Conservation (phyloP, 1,140 invertebrate genomes). For the Belonocnema kinseyi region DNA sequence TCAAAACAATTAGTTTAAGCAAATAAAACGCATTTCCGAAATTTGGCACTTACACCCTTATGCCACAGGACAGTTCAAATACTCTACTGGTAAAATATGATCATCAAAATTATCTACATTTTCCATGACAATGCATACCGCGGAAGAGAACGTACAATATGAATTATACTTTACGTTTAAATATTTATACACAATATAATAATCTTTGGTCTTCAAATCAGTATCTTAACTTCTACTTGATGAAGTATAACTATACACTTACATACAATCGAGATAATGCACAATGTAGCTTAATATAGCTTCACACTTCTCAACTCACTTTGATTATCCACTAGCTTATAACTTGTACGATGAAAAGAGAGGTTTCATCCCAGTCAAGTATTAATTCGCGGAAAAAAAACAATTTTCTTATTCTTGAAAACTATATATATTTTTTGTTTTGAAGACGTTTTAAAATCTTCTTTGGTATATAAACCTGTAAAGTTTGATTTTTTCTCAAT, state of each 20-base stretch:
- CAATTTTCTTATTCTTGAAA: no score
- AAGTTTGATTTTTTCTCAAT: no score
- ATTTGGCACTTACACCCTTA: no score
- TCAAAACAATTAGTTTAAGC: no score
- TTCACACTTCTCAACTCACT: constrained; percentile 18
- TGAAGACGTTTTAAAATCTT: no score
- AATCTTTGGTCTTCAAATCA: constrained; percentile 64
- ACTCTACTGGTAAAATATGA: constrained; percentile 17
- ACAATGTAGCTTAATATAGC: constrained; percentile 13
- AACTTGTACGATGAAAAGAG: no score
- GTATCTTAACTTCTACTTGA: constrained; percentile 42
- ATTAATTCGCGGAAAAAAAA: no score
- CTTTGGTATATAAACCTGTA: no score
- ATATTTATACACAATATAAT: constrained; percentile 60
- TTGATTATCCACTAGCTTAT: background rate
- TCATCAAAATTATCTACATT: background rate
- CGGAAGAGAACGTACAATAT: constrained; percentile 24
- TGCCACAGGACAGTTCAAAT: background rate
- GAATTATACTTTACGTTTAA: constrained; percentile 35
- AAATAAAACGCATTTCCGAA: no score
- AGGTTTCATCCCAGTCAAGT: no score
- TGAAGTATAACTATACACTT: constrained; percentile 17
- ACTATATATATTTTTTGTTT: no score
- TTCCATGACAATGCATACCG: background rate
- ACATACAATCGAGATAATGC: background rate